phyloP scores from a whole-genome alignment of 2,888 invertebrate genomes.

The Platypus cylindrus region DNA sequence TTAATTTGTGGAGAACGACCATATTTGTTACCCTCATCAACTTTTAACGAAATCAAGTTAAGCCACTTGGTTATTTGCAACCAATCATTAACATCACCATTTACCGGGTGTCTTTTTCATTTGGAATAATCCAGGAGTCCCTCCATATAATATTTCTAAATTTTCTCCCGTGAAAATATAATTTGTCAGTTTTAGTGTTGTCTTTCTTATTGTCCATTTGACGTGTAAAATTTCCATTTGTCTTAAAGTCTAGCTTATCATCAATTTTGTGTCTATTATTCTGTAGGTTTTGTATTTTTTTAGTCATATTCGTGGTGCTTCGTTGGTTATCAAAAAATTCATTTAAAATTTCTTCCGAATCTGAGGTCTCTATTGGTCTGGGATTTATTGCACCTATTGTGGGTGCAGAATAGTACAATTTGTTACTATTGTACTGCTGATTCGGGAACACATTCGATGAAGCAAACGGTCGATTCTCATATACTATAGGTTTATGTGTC shows the following conservation, averaged over 20 bases:
- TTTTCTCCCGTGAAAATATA: too few relatives aligned
- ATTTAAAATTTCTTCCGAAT: slow-evolving; percentile 14
- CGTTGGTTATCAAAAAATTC: slow-evolving; percentile 12
- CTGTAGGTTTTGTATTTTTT: background rate
- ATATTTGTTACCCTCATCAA: too few relatives aligned
- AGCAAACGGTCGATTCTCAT: slow-evolving; percentile 21
- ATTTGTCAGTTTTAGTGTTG: slow-evolving; percentile 4
- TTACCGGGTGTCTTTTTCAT: too few relatives aligned
- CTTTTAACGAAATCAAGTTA: too few relatives aligned
- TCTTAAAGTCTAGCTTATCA: slow-evolving; percentile 24
- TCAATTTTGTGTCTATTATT: too few relatives aligned
- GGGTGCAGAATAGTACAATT: too few relatives aligned
- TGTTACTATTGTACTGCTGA: slow-evolving; percentile 12
- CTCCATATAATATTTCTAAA: too few relatives aligned
- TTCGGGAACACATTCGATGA: slow-evolving; percentile 21
- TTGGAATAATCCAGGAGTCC: too few relatives aligned
- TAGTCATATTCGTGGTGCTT: background rate
- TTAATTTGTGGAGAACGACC: too few relatives aligned
- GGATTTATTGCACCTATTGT: slow-evolving; percentile 10
- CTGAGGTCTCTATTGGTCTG: slow-evolving; percentile 8
- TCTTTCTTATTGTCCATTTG: slow-evolving; percentile 4
- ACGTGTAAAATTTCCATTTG: slow-evolving; percentile 12
- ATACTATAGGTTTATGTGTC: slow-evolving; percentile 8
- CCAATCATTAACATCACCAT: too few relatives aligned
- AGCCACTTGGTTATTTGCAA: too few relatives aligned